Percentiles rank a stretch among this genome's conserved stretches.
phyloP scores from a whole-genome alignment of 1,140 invertebrate genomes.

The Nomia melanderi region DNA sequence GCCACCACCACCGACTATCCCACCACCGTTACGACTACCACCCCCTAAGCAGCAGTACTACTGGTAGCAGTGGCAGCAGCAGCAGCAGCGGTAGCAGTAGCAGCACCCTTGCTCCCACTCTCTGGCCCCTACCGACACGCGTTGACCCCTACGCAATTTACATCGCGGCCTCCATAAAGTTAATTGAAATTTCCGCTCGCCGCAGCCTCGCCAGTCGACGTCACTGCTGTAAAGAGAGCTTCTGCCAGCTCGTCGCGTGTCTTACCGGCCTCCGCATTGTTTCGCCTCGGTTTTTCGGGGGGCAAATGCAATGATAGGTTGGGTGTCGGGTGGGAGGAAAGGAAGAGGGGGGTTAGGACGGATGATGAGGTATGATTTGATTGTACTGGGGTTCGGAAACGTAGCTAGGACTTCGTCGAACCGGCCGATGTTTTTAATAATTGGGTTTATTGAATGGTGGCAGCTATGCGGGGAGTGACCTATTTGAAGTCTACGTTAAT shows the following conservation, averaged over 20 bases:
- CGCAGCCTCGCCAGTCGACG: slow-evolving; percentile 51
- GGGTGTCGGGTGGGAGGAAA: no score
- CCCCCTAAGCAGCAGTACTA: slow-evolving; percentile 1
- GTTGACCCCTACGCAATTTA: slow-evolving; percentile 72
- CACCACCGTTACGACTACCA: slow-evolving; percentile 28
- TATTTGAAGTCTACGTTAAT: background rate
- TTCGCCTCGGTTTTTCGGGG: slow-evolving; percentile 25
- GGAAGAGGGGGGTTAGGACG: background rate
- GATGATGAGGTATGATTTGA: background rate
- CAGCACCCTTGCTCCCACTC: slow-evolving; percentile 57
- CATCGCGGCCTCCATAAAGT: slow-evolving; percentile 71
- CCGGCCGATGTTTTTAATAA: background rate
- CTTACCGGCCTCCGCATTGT: slow-evolving; percentile 30
- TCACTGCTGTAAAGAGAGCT: slow-evolving; percentile 36
- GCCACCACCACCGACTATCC: slow-evolving; percentile 14
- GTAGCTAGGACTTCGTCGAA: background rate
- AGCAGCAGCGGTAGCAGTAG: slow-evolving; percentile 34
- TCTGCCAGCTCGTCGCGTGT: slow-evolving; percentile 33
- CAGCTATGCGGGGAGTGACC: slow-evolving; percentile 13
- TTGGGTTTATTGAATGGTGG: background rate
- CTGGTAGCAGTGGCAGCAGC: background rate
- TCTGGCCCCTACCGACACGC: slow-evolving; percentile 62
- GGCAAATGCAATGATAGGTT: no score
- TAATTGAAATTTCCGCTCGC: slow-evolving; percentile 70
- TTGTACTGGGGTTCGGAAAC: background rate